Base-by-base conservation (phyloP, 2,888 invertebrate genomes). In the Noctua fimbriata region DNA sequence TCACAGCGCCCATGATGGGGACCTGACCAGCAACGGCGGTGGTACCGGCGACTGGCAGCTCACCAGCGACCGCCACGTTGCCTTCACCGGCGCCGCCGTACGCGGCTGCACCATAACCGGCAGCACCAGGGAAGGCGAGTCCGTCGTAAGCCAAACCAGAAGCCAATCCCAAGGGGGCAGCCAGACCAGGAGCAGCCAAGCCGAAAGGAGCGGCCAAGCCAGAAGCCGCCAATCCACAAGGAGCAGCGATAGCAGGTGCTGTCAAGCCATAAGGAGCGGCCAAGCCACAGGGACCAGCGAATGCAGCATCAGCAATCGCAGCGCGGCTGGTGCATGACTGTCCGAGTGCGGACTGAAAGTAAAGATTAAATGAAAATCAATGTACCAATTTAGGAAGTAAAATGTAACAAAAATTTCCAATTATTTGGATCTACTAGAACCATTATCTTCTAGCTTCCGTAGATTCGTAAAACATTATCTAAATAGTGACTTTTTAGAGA, bases 81-180 rank as follows among this genome's bases (percentile, higher is more conserved):
- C 89, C 89, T 79, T 92, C 91, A 21, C 93, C 93, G 12, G 55
- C 55, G n/a, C 55, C 55, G 12, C 55, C 58, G 84, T 91, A 92
- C 0, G 66, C 14, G 9, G 75, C 52, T 3, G n/a, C 41, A 55
- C 60, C 72, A 24, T 0, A 67, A 32, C 58, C 47, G 9, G 36
- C 47, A 47, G 74, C 14, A 66, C 16, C 66, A 47, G 65, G 63
- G 69, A 41, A 41, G 9, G 63, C 32, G 60, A 79, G 55, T 58
- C 65, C 44, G n/a, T 65, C 77, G 32, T 74, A 66, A 36, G 32
- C 32, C 24, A 67, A 67, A 67, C 66, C 66, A 66, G 66, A 21
- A 66, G 36, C 24, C 24, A 66, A 28, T 75, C 44, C 77, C 16
- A 58, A 66, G 24, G 69, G 21, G 7, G 47, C 52, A 32, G 65